Percentiles rank a stretch among this genome's conserved stretches.
phyloP scores from a whole-genome alignment of 2,797 vertebrate species.

The Staurois parvus region DNA sequence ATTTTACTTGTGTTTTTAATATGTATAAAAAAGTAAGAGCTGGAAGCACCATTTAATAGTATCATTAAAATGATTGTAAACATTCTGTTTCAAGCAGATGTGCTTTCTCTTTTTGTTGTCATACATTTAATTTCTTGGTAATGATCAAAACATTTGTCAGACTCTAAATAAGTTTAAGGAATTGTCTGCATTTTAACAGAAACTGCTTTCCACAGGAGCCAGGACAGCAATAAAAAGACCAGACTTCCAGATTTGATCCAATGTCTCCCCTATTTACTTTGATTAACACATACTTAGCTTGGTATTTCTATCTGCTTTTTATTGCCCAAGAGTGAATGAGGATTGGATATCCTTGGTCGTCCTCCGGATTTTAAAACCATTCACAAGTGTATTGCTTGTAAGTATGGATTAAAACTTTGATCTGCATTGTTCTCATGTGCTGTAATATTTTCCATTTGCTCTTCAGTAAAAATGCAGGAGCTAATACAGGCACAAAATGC shows the following conservation, averaged over 20 bases:
- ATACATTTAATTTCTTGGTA: constrained; percentile 69
- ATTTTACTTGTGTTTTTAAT: constrained; percentile 70
- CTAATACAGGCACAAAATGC: constrained; percentile 1
- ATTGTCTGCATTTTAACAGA: constrained; percentile 69
- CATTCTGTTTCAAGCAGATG: constrained; percentile 74
- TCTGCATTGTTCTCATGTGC: constrained; percentile 26
- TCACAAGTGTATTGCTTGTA: constrained; percentile 37
- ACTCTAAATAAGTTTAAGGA: constrained; percentile 69
- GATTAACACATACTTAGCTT: constrained; percentile 66
- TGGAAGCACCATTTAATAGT: constrained; percentile 71
- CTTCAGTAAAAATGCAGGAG: constrained; percentile 3
- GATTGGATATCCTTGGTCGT: constrained; percentile 55
- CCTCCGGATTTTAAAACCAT: constrained; percentile 36
- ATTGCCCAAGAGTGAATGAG: constrained; percentile 48
- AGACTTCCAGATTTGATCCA: constrained; percentile 69
- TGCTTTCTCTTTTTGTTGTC: constrained; percentile 71
- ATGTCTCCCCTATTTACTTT: constrained; percentile 71
- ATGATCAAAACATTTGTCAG: constrained; percentile 75
- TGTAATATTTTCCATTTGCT: constrained; percentile 46
- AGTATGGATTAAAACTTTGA: constrained; percentile 46
- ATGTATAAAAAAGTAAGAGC: constrained; percentile 66
- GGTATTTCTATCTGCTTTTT: constrained; percentile 65
- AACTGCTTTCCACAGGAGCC: constrained; percentile 73
- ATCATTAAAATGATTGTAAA: constrained; percentile 79
- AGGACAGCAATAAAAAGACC: constrained; percentile 74